Conservation (phyloP, 2,888 invertebrate genomes). For the Ichneumoninae sp. region DNA sequence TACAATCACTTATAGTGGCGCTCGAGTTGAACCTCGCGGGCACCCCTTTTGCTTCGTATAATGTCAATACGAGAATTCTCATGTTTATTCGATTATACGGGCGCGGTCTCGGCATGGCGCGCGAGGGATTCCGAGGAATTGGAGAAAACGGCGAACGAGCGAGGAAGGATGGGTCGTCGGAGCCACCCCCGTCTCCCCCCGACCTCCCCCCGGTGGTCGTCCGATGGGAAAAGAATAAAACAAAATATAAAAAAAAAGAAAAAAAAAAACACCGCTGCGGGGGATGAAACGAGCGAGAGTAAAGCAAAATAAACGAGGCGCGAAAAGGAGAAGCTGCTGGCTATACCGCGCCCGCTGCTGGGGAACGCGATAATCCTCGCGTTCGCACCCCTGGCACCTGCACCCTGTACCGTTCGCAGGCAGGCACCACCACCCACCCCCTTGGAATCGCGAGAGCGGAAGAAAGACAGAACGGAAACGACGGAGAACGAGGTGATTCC, state of each 20-base stretch:
- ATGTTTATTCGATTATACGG: slow-evolving; percentile 70
- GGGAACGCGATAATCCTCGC: slow-evolving; percentile 71
- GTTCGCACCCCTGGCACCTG: slow-evolving; percentile 71
- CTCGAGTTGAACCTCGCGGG: not conserved
- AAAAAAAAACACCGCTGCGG: slow-evolving; percentile 40
- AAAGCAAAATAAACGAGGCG: slow-evolving; percentile 65
- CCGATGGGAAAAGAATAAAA: slow-evolving; percentile 47
- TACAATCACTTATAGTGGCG: slow-evolving; percentile 65
- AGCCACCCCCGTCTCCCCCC: not conserved
- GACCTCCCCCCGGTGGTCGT: slow-evolving; percentile 28
- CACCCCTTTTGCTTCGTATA: slow-evolving; percentile 67
- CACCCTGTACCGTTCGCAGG: slow-evolving; percentile 59
- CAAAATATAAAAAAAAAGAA: slow-evolving; percentile 41
- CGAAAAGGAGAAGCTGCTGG: slow-evolving; percentile 71
- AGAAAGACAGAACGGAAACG: slow-evolving; percentile 27
- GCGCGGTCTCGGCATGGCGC: slow-evolving; percentile 38
- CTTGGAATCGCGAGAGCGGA: slow-evolving; percentile 39
- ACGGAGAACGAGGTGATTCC: slow-evolving; percentile 64
- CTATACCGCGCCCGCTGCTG: slow-evolving; percentile 1
- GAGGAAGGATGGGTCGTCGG: slow-evolving; percentile 43
- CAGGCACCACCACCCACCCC: slow-evolving; percentile 41
- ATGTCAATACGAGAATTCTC: slow-evolving; percentile 70
- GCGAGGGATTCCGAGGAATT: slow-evolving; percentile 59
- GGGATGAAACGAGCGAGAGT: slow-evolving; percentile 58
- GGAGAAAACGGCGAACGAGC: slow-evolving; percentile 64